Base-by-base conservation (phyloP, 1,140 invertebrate species). In the Zophobas atratus region DNA sequence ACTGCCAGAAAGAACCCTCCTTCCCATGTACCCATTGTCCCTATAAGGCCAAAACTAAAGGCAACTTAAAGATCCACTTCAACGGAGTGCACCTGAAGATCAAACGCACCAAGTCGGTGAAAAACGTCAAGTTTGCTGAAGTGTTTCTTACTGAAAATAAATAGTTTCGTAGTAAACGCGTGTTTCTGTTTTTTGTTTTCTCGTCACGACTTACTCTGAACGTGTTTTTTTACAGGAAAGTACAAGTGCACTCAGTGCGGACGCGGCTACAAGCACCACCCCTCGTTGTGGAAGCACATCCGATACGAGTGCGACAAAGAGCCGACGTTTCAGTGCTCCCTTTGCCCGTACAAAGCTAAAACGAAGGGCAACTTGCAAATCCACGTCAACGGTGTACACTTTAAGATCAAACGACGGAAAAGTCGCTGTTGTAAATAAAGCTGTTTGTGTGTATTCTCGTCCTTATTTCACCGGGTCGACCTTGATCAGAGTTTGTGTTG, bases 271-370 rank as follows among this genome's bases (percentile, higher is more conserved):
- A 72, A 60, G 60, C 36, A 71, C 33, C 49, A 72, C 6, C 48
- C 53, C 8, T 70, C 72, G 0, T 49, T 79, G 6, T 75, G 63
- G 74, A 72, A 70, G 63, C 78, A 93, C 79, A 88, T 89, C 76
- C 91, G 90, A 77, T 92, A 90, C 83, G 92, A 93, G 83, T 93
- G 92, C 83, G 89, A 90, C 32, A 90, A 91, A 77, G 86, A 72
- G 88, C 73, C 91, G 91, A 6, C 88, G 88, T 80, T 93, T 92
- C 35, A 3, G 36, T 76, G 78, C 48, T n/a, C 41, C 8, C 46
- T 38, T 36, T 79, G 78, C 53, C 5, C 63, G 34, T 72, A 79
- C 39, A 71, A 53, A 70, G 70, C 75, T 34, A 88, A 89, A 78
- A 85, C 87, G 48, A 88, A 88, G 82, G 85, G 86, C 43, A 87